Base-by-base conservation (phyloP, 2,797 vertebrate genomes). In the Parotocinclus haroldoi region DNA sequence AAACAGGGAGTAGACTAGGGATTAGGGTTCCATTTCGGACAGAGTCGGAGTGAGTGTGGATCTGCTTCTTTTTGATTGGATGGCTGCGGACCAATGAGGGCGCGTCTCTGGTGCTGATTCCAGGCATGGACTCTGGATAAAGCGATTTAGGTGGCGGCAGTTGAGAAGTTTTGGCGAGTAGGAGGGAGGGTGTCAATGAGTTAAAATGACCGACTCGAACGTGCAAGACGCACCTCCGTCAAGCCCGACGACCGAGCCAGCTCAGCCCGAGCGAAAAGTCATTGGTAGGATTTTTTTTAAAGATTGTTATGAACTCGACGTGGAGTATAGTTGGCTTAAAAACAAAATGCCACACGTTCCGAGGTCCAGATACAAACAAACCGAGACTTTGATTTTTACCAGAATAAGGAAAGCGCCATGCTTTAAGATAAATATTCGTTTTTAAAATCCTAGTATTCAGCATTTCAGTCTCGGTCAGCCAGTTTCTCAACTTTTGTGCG, bases 151-250 rank as follows among this genome's bases (percentile, higher is more conserved):
- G 62, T 56, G 52, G 57, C 39, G 59, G 11, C 19, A 10, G 0
- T 51, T 75, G 71, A 37, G 37, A 82, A 82, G 78, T 84, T 57
- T 82, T 46, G 67, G 55, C 69, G 68, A 73, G 73, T 77, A 60
- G 52, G 80, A 85, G 83, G 81, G 79, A 79, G 80, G 83, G 74
- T 78, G 74, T 74, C 18, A 66, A 50, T 56, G 38, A 49, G 44
- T 8, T 5, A 63, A 81, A 69, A 92, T 92, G 91, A 89, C 76
- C 68, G 91, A 92, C 87, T 73, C 84, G 66, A 89, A 90, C 76
- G 81, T 74, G 77, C 86, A 85, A 79, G 84, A 79, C 79, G 81
- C 83, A 70, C 81, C 83, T 72, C 78, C 82, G 54, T 38, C 85
- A 73, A 75, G 75, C 52, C 77, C 81, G 66, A 83, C 55, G 78